Percentiles rank a stretch among this genome's conserved stretches.
Evolutionary conservation across 1,140 invertebrate genomes (phyloP).

Genomic region (Drosophila cardini): DNA sequence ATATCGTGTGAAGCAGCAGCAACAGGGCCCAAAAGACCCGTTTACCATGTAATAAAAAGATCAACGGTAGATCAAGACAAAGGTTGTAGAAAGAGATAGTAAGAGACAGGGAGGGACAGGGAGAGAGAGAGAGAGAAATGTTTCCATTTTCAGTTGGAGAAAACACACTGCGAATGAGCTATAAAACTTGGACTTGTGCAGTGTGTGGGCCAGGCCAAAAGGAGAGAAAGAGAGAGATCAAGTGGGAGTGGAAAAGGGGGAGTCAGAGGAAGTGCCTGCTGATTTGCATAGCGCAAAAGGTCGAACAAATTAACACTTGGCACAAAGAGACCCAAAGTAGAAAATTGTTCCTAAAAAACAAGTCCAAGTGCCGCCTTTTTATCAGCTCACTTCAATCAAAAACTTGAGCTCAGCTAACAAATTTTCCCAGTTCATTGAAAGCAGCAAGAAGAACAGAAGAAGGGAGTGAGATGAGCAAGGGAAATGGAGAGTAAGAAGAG

Average conservation of each 20-base stretch:
- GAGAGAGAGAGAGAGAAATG: constrained; percentile 20
- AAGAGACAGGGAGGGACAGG: not conserved
- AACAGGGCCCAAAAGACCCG: constrained; percentile 35
- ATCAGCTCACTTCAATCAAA: constrained; percentile 55
- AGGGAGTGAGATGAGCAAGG: not conserved
- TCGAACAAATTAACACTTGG: constrained; percentile 49
- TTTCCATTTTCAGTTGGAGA: constrained; percentile 48
- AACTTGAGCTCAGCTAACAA: constrained; percentile 18
- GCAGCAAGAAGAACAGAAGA: not conserved
- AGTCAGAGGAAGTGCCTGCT: constrained; percentile 31
- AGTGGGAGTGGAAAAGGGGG: too few species aligned
- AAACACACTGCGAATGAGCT: constrained; percentile 42
- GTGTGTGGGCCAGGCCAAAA: constrained; percentile 1
- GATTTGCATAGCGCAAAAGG: constrained; percentile 51
- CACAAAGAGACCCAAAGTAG: not conserved
- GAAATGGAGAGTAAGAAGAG: not conserved
- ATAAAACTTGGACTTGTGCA: constrained; percentile 14
- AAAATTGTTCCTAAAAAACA: not conserved
- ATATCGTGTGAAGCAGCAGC: constrained; percentile 74
- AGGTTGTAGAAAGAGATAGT: constrained; percentile 6
- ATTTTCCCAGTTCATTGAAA: constrained; percentile 13
- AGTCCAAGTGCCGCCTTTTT: constrained; percentile 20
- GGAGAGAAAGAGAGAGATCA: not conserved
- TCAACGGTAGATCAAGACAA: constrained; percentile 9
- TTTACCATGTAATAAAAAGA: constrained; percentile 53